Percentiles rank a stretch among this genome's conserved stretches.
phyloP scores from a whole-genome alignment of 1,140 invertebrate genomes.

The Andricus grossulariae region DNA sequence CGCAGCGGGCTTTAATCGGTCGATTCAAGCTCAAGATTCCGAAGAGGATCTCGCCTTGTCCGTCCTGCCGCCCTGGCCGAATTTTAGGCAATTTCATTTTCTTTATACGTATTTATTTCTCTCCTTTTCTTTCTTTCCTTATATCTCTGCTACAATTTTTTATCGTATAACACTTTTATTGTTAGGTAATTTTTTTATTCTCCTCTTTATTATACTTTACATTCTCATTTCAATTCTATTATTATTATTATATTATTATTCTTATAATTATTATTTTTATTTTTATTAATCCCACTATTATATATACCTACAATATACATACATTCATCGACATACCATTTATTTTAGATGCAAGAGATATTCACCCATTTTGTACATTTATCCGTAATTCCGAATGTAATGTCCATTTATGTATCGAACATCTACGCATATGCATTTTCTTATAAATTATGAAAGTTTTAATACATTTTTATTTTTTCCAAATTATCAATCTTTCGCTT shows the following conservation, averaged over 20 bases:
- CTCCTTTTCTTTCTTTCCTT: slow-evolving; percentile 72
- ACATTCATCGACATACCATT: slow-evolving; percentile 7
- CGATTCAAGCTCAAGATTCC: slow-evolving; percentile 67
- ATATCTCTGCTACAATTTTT: slow-evolving; percentile 66
- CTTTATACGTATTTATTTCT: slow-evolving; percentile 74
- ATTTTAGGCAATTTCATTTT: slow-evolving; percentile 77
- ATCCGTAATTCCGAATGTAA: slow-evolving; percentile 46
- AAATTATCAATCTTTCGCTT: too few relatives aligned
- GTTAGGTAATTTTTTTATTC: slow-evolving; percentile 35
- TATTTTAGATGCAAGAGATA: slow-evolving; percentile 36
- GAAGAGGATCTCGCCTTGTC: slow-evolving; percentile 75
- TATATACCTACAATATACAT: not conserved
- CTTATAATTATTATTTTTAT: too few relatives aligned
- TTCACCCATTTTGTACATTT: slow-evolving; percentile 42
- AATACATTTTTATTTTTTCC: not conserved
- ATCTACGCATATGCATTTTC: slow-evolving; percentile 43
- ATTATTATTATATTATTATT: slow-evolving; percentile 8
- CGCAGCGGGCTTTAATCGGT: slow-evolving; percentile 40
- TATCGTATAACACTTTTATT: slow-evolving; percentile 53
- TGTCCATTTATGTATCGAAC: slow-evolving; percentile 40
- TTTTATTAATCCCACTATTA: not conserved
- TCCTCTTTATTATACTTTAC: slow-evolving; percentile 51
- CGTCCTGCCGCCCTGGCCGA: slow-evolving; percentile 75
- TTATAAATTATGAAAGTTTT: not conserved
- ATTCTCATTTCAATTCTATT: slow-evolving; percentile 47